phyloP scores from a whole-genome alignment of 2,797 vertebrate genomes.

The Enteromius argenteus region DNA sequence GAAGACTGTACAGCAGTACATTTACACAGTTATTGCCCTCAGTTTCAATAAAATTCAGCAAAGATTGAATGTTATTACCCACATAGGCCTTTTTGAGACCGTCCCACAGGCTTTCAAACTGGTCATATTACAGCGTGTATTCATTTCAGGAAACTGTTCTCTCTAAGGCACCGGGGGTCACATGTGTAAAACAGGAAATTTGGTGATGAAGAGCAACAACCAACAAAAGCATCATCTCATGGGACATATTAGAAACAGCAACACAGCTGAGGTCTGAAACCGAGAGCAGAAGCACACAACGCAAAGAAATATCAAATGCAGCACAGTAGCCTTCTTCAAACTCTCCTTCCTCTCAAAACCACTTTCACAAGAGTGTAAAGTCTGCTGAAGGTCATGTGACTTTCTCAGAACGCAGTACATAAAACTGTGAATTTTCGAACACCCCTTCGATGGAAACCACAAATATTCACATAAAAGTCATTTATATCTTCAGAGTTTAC shows the following conservation, averaged over 20 bases:
- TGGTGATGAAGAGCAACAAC: slow-evolving; percentile 41
- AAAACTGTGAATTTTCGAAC: neutral
- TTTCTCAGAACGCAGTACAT: neutral
- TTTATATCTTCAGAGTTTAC: neutral
- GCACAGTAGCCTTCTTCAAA: slow-evolving; percentile 3
- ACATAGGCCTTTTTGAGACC: neutral
- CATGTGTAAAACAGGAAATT: slow-evolving; percentile 52
- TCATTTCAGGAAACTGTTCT: slow-evolving; percentile 47
- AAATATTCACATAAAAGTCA: neutral
- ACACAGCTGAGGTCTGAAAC: slow-evolving; percentile 41
- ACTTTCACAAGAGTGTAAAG: neutral
- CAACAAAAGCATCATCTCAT: slow-evolving; percentile 38
- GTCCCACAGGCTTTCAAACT: neutral
- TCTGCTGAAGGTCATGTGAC: neutral
- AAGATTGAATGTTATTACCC: slow-evolving; percentile 3
- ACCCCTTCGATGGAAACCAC: neutral
- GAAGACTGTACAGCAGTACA: neutral
- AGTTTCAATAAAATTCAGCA: neutral
- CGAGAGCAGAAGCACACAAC: slow-evolving; percentile 19
- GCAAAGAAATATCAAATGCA: slow-evolving; percentile 11
- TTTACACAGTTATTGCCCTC: neutral
- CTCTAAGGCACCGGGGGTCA: slow-evolving; percentile 10
- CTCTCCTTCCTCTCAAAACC: neutral
- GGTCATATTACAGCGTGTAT: slow-evolving; percentile 26
- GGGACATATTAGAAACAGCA: slow-evolving; percentile 40